phyloP scores from a whole-genome alignment of 1,140 invertebrate species.

The Lethrus apterus region DNA sequence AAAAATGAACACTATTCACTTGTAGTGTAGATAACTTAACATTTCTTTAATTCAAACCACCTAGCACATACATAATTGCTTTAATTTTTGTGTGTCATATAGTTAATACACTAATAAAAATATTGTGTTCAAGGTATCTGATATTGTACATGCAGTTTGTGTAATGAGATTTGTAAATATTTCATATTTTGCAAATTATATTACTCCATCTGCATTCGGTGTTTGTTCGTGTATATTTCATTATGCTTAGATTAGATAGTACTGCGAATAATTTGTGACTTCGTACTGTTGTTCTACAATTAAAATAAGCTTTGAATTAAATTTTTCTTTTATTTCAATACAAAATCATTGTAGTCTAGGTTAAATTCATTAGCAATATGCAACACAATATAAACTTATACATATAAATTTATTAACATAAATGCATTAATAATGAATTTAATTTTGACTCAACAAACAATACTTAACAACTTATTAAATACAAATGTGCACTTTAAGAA shows the following conservation, averaged over 20 bases:
- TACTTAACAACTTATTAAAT: not conserved
- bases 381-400: conserved; percentile 1
- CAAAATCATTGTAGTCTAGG: not conserved
- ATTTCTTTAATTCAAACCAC: no score
- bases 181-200: conserved; percentile 1
- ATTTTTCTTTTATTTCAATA: conserved; percentile 4
- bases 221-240: conserved; percentile 8
- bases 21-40: no score
- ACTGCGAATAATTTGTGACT: conserved; percentile 10
- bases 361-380: not conserved
- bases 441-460: no score
- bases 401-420: not conserved
- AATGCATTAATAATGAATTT: no score
- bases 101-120: conserved; percentile 10
- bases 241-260: conserved; percentile 11
- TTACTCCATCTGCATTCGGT: no score
- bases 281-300: conserved; percentile 8
- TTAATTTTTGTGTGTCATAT: not conserved
- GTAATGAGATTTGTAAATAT: not conserved
- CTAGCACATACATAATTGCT: not conserved
- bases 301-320: conserved; percentile 13
- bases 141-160: conserved; percentile 1
- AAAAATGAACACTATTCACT: no score
- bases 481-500: conserved; percentile 8
- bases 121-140: conserved; percentile 6